These are phyloP conservation scores for Ictalurus punctatus DNA, from an alignment of 2,113 vertebrate genomes.

Conservation along the genomic window DNA sequence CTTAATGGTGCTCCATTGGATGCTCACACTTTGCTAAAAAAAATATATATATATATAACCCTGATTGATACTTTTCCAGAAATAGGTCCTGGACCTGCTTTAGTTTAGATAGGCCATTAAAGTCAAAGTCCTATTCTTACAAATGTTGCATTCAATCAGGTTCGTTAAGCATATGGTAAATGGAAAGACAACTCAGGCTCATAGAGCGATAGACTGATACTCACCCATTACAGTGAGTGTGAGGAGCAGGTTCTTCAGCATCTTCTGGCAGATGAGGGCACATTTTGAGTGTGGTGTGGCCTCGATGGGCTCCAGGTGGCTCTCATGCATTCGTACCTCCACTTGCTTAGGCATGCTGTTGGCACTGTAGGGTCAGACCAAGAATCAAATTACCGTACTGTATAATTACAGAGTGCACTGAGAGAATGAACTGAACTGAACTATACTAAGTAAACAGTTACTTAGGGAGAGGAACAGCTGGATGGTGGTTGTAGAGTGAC, in stretches of 20 bases:
- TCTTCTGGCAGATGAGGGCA: constrained; percentile 79
- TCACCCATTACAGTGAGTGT: constrained; percentile 92
- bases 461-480: constrained; percentile 58
- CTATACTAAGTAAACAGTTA: not conserved
- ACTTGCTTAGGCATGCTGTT: constrained; percentile 98
- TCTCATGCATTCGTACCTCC: constrained; percentile 96
- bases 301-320: constrained; percentile 86
- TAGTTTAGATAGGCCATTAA: not conserved
- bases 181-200: too few relatives aligned
- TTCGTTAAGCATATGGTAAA: not conserved
- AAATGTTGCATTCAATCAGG: not conserved
- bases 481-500: constrained; percentile 43
- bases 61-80: not conserved
- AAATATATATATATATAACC: not conserved
- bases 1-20: not conserved
- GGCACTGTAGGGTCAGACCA: constrained; percentile 72
- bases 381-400: not conserved
- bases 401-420: not conserved
- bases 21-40: not conserved
- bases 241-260: constrained; percentile 92
- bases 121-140: not conserved
- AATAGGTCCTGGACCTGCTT: not conserved
- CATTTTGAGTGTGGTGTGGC: constrained; percentile 78
- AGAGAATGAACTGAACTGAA: not conserved
- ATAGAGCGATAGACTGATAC: constrained; percentile 49